Evolutionary conservation across 2,113 vertebrate species (phyloP), one percentile per base, ranked within the genome.

Genomic region (Chroicocephalus ridibundus): DNA sequence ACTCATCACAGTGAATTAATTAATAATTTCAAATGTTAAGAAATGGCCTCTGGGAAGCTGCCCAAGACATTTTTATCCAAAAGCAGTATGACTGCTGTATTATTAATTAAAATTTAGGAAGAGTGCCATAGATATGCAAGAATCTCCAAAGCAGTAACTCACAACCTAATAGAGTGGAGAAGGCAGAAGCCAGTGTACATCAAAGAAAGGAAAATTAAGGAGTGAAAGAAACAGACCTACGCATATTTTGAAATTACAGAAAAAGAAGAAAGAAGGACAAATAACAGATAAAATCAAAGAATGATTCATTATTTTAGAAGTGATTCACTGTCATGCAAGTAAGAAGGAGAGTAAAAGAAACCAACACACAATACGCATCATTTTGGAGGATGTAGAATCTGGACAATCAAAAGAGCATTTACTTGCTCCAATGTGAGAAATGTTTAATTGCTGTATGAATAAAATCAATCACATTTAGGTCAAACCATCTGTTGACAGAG

Each of bases 91-190:
- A 58, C 55, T 82, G 42, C 16, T 34, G 13, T 54, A 87, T 52
- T 75, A 76, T 25, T 82, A 93, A 87, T 46, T 95, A 85, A 68
- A 78, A 82, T 90, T 72, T 42, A 36, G 65, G 58, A 93, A 75
- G 29, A 46, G 20, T 82, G 78, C 38, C 74, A 51, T 5, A 94
- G 32, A 77, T 44, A 80, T 0, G 4, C 20, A 82, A 86, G n/a
- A 80, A 90, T 68, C 76, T 68, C 36, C 77, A 72, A 34, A 86
- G 22, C 11, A 10, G 51, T 65, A 93, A 86, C 34, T 74, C 32
- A 54, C 10, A 60, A 25, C 3, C 5, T 24, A 75, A 78, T 1
- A 64, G 31, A 34, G 19, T 26, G 22, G n/a, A 90, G 29, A 89
- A 87, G 44, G 18, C 16, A 60, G 38, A 93, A 64, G 24, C 13